Conservation (phyloP, 23 tunicate genomes). For the Styela clava region DNA sequence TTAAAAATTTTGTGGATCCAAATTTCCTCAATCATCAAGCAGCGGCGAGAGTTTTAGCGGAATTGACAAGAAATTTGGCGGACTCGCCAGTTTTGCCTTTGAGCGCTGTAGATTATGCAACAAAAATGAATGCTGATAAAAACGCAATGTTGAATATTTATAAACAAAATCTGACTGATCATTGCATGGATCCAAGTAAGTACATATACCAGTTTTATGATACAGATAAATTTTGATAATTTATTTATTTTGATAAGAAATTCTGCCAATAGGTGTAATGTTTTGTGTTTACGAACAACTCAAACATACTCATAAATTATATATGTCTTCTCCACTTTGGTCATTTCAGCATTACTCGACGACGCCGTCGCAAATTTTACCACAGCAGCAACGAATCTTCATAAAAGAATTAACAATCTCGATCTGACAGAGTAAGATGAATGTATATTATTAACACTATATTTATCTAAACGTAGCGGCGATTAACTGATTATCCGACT, state of each 20-base stretch:
- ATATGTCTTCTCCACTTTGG: too few relatives aligned
- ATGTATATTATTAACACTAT: too few relatives aligned
- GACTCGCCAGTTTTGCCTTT: slow-evolving; percentile 33
- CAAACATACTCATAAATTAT: too few relatives aligned
- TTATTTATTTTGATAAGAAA: too few relatives aligned
- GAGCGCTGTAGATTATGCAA: background rate
- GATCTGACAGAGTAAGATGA: slow-evolving; percentile 23
- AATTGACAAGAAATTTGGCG: slow-evolving; percentile 23
- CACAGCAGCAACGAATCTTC: slow-evolving; percentile 24
- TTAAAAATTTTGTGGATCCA: slow-evolving; percentile 58
- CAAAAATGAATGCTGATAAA: slow-evolving; percentile 8
- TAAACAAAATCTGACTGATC: slow-evolving; percentile 25
- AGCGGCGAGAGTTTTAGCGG: slow-evolving; percentile 31
- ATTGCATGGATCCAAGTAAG: slow-evolving; percentile 42
- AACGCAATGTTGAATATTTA: slow-evolving; percentile 4
- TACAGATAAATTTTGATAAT: background rate
- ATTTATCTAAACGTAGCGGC: too few relatives aligned
- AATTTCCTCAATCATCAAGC: slow-evolving; percentile 33
- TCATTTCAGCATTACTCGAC: background rate
- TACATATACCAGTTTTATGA: background rate
- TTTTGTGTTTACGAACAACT: too few relatives aligned
- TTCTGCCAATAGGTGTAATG: too few relatives aligned
- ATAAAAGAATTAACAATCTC: slow-evolving; percentile 16
- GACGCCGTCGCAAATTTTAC: slow-evolving; percentile 10
- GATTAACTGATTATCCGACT: too few relatives aligned